Base-by-base conservation (phyloP, 2,113 vertebrate genomes). In the Dendropsophus ebraccatus region DNA sequence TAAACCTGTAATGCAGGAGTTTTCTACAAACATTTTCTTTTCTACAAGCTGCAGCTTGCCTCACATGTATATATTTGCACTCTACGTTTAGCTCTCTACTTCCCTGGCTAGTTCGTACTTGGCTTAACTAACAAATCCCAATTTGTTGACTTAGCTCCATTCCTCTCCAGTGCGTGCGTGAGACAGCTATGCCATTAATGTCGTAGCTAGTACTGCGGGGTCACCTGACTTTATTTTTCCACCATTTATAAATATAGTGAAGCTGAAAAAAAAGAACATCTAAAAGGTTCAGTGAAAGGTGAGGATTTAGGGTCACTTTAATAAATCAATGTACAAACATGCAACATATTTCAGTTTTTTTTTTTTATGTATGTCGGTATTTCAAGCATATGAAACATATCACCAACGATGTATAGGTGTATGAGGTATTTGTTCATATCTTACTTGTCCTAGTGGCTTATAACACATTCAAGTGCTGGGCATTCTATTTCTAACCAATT, bases 21-120 rank as follows among this genome's bases (percentile, higher is more conserved):
- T 95, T 96, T 96, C 96, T 94, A 93, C 96, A 97, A 97, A 98
- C 95, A 95, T 94, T 95, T 96, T 96, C 93, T 92, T 92, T 88
- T 89, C 90, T 95, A 91, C 97, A 96, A 96, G 98, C 95, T 91
- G 90, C 89, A 92, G 94, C 98, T 96, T 98, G 98, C 93, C 95
- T 92, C 92, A 89, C 88, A 88, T 88, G 62, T 88, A 65, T 92
- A 90, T 92, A 93, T 94, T 93, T 94, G 92, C 87, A 89, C 89
- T 91, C 87, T 90, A 90, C 93, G 93, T 92, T 92, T 92, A 92
- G 81, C 91, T 90, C 90, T 91, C 88, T 90, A 92, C 92, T 92
- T 88, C 93, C 92, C 90, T 91, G 91, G 91, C 92, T 92, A 88
- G 92, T 93, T 95, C 92, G 92, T 92, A 92, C 90, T 92, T 90